phyloP scores from a whole-genome alignment of 2,113 vertebrate genomes.

The Lepisosteus osseus region DNA sequence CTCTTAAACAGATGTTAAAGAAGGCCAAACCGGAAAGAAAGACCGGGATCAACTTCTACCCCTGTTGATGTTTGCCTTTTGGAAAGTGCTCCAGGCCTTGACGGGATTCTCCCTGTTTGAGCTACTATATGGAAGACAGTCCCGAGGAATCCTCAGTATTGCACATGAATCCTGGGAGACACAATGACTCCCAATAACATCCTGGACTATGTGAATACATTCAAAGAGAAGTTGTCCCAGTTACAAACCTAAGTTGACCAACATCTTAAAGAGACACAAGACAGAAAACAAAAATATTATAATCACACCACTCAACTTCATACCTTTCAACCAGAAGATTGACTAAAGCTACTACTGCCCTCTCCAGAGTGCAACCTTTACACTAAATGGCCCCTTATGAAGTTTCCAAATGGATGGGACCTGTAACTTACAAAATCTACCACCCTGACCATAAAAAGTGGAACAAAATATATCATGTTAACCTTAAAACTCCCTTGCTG shows the following conservation, averaged over 20 bases:
- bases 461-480: too few relatives aligned
- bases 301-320: background rate
- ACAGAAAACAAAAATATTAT: background rate
- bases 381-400: too few relatives aligned
- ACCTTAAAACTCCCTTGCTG: too few relatives aligned
- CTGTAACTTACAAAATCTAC: too few relatives aligned
- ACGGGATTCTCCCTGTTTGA: conserved; percentile 9
- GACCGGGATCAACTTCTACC: conserved; percentile 6
- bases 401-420: too few relatives aligned
- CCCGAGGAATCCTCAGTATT: background rate
- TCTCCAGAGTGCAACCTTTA: background rate
- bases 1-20: background rate
- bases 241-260: background rate
- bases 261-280: background rate
- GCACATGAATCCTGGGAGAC: conserved; percentile 4
- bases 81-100: background rate
- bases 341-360: background rate
- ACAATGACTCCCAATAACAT: background rate
- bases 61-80: conserved; percentile 5
- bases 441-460: too few relatives aligned
- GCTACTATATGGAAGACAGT: conserved; percentile 1
- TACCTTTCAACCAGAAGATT: background rate
- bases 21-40: background rate
- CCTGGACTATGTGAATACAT: background rate
- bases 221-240: background rate